Conservation (phyloP, 2,113 vertebrate species). For the Protobothrops flavoviridis region DNA sequence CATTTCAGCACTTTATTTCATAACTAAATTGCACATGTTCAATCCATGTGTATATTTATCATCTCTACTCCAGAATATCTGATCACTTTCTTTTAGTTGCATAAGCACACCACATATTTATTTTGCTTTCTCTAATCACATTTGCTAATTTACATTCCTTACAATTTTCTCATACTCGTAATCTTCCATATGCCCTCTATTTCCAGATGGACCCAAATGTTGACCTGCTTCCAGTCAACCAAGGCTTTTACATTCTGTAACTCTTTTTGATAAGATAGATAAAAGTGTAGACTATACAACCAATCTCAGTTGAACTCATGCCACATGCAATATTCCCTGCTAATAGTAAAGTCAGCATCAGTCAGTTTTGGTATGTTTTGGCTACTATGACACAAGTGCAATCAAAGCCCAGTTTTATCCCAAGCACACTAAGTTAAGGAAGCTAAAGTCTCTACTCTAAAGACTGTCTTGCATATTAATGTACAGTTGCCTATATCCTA, state of each 20-base stretch:
- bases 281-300: background rate
- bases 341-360: background rate
- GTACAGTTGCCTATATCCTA: background rate
- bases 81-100: background rate
- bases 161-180: background rate
- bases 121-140: background rate
- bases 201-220: background rate
- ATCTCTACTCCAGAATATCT: background rate
- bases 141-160: background rate
- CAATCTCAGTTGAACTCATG: background rate
- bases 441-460: background rate
- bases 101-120: background rate
- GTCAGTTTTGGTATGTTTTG: background rate
- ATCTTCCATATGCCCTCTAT: background rate
- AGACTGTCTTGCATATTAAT: background rate
- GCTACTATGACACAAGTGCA: background rate
- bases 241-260: background rate
- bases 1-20: background rate
- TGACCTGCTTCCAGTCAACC: background rate
- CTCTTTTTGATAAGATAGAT: background rate
- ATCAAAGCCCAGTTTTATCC: background rate
- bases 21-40: background rate
- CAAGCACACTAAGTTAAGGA: background rate
- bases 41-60: background rate
- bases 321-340: background rate